Conservation (phyloP, 2,113 vertebrate genomes). For the Dendrocopos noguchii region DNA sequence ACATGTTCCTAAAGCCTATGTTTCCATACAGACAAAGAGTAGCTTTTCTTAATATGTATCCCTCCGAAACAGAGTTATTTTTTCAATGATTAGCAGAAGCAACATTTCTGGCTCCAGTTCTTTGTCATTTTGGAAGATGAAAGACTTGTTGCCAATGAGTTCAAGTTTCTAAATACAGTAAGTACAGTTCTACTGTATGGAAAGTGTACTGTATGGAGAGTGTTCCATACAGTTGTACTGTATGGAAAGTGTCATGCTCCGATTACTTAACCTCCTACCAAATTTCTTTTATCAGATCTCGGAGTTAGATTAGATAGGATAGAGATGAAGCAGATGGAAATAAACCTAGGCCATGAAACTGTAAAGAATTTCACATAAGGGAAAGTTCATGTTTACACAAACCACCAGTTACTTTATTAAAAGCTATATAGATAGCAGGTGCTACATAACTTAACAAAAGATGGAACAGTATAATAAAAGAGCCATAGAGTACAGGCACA, state of each 20-base stretch:
- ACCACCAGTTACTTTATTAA: not conserved
- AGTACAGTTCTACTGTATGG: not conserved
- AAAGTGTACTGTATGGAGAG: not conserved
- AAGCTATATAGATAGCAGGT: not conserved
- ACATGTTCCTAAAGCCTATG: not conserved
- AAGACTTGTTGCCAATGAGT: conserved; percentile 13
- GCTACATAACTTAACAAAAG: not conserved
- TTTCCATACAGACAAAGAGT: not conserved
- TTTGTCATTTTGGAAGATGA: conserved; percentile 15
- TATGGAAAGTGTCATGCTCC: not conserved
- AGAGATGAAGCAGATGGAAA: not conserved
- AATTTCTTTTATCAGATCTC: not conserved
- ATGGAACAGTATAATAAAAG: not conserved
- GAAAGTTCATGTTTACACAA: not conserved
- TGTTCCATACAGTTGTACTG: not conserved
- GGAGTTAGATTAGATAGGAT: not conserved
- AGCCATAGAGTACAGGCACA: not conserved
- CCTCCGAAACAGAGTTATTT: not conserved
- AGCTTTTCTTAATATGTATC: not conserved
- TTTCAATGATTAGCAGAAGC: not conserved
- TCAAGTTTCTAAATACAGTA: not conserved
- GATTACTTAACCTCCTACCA: conserved; percentile 2
- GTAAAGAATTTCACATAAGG: not conserved
- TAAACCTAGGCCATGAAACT: not conserved
- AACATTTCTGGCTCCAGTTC: not conserved